Evolutionary conservation across 2,113 vertebrate genomes (phyloP), one percentile per base, ranked within the genome.

Genomic region (Gobiocypris rarus): DNA sequence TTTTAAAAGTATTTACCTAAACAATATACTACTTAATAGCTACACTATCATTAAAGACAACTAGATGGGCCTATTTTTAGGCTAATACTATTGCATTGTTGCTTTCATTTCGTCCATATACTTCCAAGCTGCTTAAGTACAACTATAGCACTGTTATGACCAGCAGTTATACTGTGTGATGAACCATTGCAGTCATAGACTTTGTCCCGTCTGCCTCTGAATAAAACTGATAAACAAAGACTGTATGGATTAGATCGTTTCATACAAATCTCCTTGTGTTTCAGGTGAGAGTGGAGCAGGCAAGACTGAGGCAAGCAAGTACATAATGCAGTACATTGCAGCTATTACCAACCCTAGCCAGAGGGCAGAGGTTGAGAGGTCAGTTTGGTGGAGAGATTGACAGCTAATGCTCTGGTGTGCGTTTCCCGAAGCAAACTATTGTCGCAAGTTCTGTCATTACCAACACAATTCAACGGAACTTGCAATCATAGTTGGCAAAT

Each of bases 271-370:
- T 54, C 41, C 19, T 24, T 81, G 48, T 85, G 8, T 88, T 90
- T 81, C 91, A 97, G 97, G 95, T 8, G 97, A 98, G 91, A 98
- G 97, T 0, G 97, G 97, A 0, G 96, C 97, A 0, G 97, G 97
- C 50, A 98, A 98, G 93, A 98, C 97, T 0, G 97, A 98, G 85
- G 97, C 97, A 31, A 98, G 97, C 89, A 98, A 97, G 88, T 96
- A 96, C 86, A 98, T 98, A 91, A 97, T 98, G 97, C 97, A 97
- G 83, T 98, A 98, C 83, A 97, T 98, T 0, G 96, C 97, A 0
- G 97, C 97, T 1, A 96, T 98, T 91, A 98, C 97, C 4, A 98
- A 98, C 90, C 96, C 96, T 1, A 93, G 87, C 82, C 97, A 96
- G 91, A 93, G 96, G 38, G 94, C 89, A 0, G 97, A 98, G 89